Conservation (phyloP, 2,888 invertebrate genomes). For the Phyto melanocephala region DNA sequence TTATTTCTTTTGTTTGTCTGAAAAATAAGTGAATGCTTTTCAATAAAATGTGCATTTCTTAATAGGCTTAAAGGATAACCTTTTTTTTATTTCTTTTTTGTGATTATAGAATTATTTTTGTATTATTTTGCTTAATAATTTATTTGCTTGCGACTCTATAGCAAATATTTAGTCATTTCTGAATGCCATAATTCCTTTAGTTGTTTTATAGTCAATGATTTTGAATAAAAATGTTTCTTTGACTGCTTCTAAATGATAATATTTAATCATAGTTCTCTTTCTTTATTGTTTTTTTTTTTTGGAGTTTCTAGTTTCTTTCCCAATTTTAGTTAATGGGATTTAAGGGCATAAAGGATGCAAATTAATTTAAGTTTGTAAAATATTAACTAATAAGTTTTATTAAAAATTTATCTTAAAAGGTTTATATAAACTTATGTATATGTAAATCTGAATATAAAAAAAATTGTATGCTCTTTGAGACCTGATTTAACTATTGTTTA, state of each 20-base stretch:
- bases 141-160: background rate
- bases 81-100: background rate
- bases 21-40: background rate
- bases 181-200: background rate
- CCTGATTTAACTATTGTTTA: background rate
- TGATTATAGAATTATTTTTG: background rate
- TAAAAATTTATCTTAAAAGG: slow-evolving; percentile 3
- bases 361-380: slow-evolving; percentile 8
- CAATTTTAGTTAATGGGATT: background rate
- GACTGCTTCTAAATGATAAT: slow-evolving; percentile 39
- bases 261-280: slow-evolving; percentile 28
- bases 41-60: slow-evolving; percentile 25
- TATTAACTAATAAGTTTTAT: slow-evolving; percentile 26
- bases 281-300: background rate
- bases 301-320: no score
- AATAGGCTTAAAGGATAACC: slow-evolving; percentile 54
- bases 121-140: background rate
- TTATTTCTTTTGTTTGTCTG: background rate
- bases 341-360: background rate
- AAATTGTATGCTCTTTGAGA: background rate
- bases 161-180: background rate
- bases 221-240: background rate
- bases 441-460: no score
- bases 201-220: background rate
- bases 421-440: no score